Base-by-base conservation (phyloP, 1,140 invertebrate genomes). In the Ips nitidus region DNA sequence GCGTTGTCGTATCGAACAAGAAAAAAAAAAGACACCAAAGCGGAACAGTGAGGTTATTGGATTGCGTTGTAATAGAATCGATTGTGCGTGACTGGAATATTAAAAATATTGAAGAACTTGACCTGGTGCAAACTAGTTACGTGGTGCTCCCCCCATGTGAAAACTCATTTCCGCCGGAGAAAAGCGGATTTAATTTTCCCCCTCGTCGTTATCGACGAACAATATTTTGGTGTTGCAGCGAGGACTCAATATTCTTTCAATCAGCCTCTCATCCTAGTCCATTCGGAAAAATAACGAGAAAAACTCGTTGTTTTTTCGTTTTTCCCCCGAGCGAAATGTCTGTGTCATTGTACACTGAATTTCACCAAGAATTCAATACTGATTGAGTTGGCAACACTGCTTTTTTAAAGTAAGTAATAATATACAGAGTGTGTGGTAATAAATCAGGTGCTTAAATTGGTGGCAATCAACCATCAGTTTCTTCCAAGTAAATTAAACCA, bases 91-190 rank as follows among this genome's bases (percentile, higher is more conserved):
- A 43, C 36, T n/a, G 57, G 4, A 8, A 38, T 64, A 22, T 22
- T 22, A 22, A 22, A 22, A 22, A 22, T 22, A 22, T 22, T 22
- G 22, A 22, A 22, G 22, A 22, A 22, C 22, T 22, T 22, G 22
- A 22, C 22, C 22, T 22, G 22, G 22, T 22, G 22, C 22, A 22
- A 22, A 22, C 22, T 22, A 22, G 22, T 22, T 22, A 22, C 22
- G 22, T 22, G 22, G 22, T 22, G 22, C 65, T 69, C 70, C 70
- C 71, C 67, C 57, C 63, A 69, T 64, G 73, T 70, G 69, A 70
- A 70, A 72, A 70, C 69, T 75, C 72, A 76, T 76, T 76, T 76
- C 75, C 75, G 75, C 40, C 69, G 67, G 69, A 76, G 75, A 76
- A 74, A 74, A 73, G 74, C 72, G 50, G 71, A 76, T 76, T 76